Evolutionary conservation across 23 tunicate species (phyloP).

Genomic region (Oikopleura albicans): DNA sequence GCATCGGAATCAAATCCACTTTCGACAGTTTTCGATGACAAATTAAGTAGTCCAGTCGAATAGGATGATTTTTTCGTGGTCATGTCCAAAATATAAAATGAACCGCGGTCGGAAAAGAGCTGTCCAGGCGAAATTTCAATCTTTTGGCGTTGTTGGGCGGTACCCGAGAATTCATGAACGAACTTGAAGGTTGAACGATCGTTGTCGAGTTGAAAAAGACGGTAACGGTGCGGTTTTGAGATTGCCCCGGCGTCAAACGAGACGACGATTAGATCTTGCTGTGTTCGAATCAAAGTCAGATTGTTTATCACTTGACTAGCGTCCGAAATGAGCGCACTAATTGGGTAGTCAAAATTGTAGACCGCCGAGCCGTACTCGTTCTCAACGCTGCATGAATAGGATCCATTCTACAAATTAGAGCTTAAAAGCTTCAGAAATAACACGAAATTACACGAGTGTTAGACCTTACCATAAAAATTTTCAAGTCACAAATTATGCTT

Average conservation of each 20-base stretch:
- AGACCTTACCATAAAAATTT: too few species aligned
- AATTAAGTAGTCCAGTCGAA: neutral
- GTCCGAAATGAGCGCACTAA: neutral
- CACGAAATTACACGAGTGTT: too few species aligned
- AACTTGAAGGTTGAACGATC: neutral
- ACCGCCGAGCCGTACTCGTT: neutral
- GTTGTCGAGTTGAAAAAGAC: neutral
- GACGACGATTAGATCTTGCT: neutral
- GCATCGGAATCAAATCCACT: neutral
- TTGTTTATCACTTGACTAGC: neutral
- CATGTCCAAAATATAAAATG: neutral
- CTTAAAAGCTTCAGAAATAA: too few species aligned
- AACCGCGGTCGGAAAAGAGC: neutral
- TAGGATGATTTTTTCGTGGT: neutral
- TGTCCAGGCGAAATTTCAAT: neutral
- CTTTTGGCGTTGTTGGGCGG: neutral
- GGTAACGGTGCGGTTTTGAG: too few species aligned
- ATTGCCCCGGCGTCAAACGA: neutral
- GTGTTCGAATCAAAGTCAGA: neutral
- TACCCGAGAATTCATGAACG: neutral
- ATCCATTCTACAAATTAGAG: constrained; percentile 5
- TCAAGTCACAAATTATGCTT: too few species aligned
- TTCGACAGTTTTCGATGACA: neutral
- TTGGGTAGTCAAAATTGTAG: neutral
- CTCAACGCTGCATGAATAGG: neutral